A percentile compares a stretch with the other conserved stretches of the same genome.
phyloP scores from a whole-genome alignment of 92 coral and sea anemone genomes.

The Hydrozoanthus gracilis region DNA sequence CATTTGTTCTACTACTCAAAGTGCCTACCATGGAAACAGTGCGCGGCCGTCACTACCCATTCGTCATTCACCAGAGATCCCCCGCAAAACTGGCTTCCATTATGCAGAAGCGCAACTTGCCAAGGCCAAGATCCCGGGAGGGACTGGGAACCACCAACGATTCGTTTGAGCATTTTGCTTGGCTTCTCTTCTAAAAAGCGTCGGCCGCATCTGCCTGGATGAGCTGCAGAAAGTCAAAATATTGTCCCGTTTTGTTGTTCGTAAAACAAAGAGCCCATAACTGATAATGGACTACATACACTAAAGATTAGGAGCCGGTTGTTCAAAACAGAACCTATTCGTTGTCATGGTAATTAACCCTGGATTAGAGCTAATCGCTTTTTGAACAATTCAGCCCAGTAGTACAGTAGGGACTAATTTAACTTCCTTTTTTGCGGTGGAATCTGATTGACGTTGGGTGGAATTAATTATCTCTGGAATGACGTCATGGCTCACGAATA shows the following conservation, averaged over 20 bases:
- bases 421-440: no score
- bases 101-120: slow-evolving; percentile 81
- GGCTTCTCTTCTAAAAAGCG: not conserved
- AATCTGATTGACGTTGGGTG: no score
- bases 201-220: slow-evolving; percentile 19
- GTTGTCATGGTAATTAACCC: no score
- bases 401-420: no score
- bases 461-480: no score
- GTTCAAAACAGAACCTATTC: no score
- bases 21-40: slow-evolving; percentile 89
- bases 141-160: slow-evolving; percentile 83
- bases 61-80: slow-evolving; percentile 77
- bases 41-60: slow-evolving; percentile 91
- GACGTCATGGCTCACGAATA: no score
- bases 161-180: slow-evolving; percentile 57
- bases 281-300: not conserved
- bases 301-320: not conserved
- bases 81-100: slow-evolving; percentile 81
- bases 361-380: no score
- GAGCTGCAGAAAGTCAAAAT: not conserved
- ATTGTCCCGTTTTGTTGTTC: not conserved
- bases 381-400: no score
- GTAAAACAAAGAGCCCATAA: not conserved
- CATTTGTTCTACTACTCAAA: not conserved
- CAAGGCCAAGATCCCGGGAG: slow-evolving; percentile 93